Conservation (phyloP, 1,140 invertebrate genomes). For the Aphaenogaster ashmeadi region DNA sequence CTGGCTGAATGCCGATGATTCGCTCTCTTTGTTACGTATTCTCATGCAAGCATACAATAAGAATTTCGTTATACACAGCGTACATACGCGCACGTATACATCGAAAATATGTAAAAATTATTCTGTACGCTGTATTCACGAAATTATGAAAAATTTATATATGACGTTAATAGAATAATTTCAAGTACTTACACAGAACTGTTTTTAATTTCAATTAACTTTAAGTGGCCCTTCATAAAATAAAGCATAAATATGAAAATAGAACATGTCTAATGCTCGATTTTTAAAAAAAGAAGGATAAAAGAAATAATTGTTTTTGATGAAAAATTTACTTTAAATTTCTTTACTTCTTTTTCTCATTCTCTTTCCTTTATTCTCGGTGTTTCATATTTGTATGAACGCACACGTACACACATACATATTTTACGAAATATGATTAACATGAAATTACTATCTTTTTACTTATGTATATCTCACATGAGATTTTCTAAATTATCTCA, state of each 20-base stretch:
- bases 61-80: not conserved
- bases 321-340: not conserved
- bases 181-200: not conserved
- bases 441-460: not conserved
- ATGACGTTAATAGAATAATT: not conserved
- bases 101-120: not conserved
- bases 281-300: not conserved
- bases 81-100: not conserved
- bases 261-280: not conserved
- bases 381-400: not conserved
- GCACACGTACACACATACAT: not conserved
- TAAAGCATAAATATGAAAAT: not conserved
- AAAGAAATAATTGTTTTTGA: not conserved
- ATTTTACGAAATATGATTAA: not conserved
- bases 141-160: not conserved
- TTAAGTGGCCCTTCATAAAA: not conserved
- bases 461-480: not conserved
- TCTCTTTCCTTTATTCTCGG: too few species aligned
- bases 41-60: not conserved
- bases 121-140: not conserved
- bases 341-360: not conserved
- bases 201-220: not conserved
- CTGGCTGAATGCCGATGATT: slow-evolving; percentile 17
- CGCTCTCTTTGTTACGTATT: slow-evolving; percentile 25
- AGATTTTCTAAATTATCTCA: not conserved